Conservation (phyloP, 2,888 invertebrate species). For the Andrena praecox region DNA sequence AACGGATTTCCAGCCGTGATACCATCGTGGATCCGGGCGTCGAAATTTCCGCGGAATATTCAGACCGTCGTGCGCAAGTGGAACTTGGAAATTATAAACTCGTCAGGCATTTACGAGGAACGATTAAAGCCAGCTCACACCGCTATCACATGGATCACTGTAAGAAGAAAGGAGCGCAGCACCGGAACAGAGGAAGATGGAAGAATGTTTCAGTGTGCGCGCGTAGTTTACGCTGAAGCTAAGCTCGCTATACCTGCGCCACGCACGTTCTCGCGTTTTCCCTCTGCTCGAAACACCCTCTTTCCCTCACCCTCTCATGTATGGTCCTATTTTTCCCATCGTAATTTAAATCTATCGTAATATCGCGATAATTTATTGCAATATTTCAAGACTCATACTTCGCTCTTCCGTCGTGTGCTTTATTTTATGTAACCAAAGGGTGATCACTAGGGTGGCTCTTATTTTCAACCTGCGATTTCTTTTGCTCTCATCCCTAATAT, state of each 20-base stretch:
- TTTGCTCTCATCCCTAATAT: too few species aligned
- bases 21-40: constrained; percentile 39
- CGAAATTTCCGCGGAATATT: constrained; percentile 69
- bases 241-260: constrained; percentile 73
- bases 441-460: too few species aligned
- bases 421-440: too few species aligned
- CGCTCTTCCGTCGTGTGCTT: too few species aligned
- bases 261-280: constrained; percentile 75
- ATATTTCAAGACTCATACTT: too few species aligned
- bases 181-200: constrained; percentile 28
- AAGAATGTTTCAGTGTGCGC: constrained; percentile 55
- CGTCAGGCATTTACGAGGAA: constrained; percentile 78
- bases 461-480: too few species aligned
- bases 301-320: neutral
- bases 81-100: constrained; percentile 79
- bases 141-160: constrained; percentile 57
- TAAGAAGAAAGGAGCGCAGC: constrained; percentile 45
- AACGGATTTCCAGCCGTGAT: constrained; percentile 43
- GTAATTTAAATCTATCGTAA: neutral
- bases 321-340: neutral
- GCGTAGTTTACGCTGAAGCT: constrained; percentile 71
- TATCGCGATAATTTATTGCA: neutral
- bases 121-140: constrained; percentile 74
- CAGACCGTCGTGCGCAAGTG: constrained; percentile 54
- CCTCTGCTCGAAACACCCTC: constrained; percentile 26